A percentile compares a stretch with the other conserved stretches of the same genome.
Conservation (phyloP, 1,140 invertebrate species). For the Brachionus manjavacas region DNA sequence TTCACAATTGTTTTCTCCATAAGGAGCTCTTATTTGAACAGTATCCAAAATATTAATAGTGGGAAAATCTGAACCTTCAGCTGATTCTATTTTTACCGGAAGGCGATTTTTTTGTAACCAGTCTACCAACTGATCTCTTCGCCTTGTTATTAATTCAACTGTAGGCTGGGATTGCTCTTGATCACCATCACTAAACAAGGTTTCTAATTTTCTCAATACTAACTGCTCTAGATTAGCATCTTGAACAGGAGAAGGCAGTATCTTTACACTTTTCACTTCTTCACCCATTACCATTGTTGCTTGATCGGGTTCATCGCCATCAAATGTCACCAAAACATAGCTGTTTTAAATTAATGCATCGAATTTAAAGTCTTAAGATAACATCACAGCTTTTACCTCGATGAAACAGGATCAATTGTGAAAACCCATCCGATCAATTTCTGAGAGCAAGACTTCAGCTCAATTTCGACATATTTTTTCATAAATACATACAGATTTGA, state of each 20-base stretch:
- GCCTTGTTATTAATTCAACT: not conserved
- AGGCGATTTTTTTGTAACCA: conserved; percentile 27
- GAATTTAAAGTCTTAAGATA: not conserved
- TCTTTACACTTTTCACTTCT: not conserved
- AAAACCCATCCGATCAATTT: not conserved
- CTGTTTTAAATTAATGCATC: not conserved
- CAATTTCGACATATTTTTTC: conserved; percentile 31
- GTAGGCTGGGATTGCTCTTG: not conserved
- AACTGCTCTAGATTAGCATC: not conserved
- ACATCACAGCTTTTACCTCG: not conserved
- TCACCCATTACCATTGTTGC: not conserved
- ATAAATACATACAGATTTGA: not conserved
- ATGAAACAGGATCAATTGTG: conserved; percentile 13
- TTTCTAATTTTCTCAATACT: not conserved
- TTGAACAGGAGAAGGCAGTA: not conserved
- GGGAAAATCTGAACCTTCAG: not conserved
- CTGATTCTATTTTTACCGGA: not conserved
- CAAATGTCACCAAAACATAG: conserved; percentile 3
- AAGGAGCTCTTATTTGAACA: conserved; percentile 7
- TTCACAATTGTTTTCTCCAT: not conserved
- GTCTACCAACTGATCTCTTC: not conserved
- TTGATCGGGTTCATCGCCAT: not conserved
- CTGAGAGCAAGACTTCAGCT: not conserved
- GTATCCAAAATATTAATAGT: conserved; percentile 30
- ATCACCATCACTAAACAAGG: not conserved